Evolutionary conservation across 2,888 invertebrate genomes (phyloP).

Genomic region (Sphinx pinastri): DNA sequence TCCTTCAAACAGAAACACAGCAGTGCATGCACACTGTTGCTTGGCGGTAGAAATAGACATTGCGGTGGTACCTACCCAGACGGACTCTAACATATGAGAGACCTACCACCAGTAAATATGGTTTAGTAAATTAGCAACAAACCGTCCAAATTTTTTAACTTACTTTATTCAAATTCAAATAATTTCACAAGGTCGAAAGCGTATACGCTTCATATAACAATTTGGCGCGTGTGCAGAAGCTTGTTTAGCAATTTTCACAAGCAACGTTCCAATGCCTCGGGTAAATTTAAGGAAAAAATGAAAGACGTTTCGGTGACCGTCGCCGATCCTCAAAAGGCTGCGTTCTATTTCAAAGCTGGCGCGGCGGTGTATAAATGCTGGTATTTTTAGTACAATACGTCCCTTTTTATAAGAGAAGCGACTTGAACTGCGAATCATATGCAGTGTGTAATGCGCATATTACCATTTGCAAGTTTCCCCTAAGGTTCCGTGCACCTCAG

Average conservation of each 20-base stretch:
- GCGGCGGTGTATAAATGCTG: not conserved
- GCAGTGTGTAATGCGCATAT: not conserved
- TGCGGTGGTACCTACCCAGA: no score
- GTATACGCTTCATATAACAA: not conserved
- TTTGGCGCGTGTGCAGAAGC: not conserved
- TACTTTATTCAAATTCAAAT: no score
- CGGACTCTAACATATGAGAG: no score
- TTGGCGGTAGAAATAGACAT: no score
- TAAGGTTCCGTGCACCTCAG: not conserved
- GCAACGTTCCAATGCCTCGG: not conserved
- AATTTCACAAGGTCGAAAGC: no score
- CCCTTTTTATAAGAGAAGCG: not conserved
- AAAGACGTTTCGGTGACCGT: not conserved
- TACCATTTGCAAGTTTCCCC: not conserved
- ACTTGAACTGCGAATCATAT: not conserved
- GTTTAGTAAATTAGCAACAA: no score
- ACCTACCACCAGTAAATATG: no score
- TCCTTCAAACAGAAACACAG: no score
- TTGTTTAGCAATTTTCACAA: not conserved
- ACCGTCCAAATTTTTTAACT: no score
- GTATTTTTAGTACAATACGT: not conserved
- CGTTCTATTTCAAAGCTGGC: not conserved
- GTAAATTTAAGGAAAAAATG: conserved; percentile 3
- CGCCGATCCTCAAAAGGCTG: not conserved
- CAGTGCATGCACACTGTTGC: no score